Evolutionary conservation across 2,113 vertebrate genomes (phyloP), one percentile per base, ranked within the genome.

Genomic region (Lepisosteus oculatus): DNA sequence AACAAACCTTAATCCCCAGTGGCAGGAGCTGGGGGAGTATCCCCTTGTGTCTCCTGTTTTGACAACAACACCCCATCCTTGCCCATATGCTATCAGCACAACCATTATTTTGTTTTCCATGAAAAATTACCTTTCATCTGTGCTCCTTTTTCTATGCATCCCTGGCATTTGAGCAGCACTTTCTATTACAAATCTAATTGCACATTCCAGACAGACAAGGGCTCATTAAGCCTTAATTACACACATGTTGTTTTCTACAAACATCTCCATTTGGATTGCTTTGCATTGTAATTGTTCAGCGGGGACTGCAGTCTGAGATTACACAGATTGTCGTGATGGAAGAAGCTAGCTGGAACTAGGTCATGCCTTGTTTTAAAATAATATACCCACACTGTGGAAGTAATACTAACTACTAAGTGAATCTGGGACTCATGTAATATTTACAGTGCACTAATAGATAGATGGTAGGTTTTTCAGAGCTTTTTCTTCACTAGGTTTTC

Each of bases 201-300:
- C 95, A 95, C 94, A 97, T 97, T 97, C 95, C 94, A 93, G 92
- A 93, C 92, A 95, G 95, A 98, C 95, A 97, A 98, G 95, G 93
- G 91, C 95, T 98, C 97, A 97, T 99, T 99, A 98, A 96, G 95
- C 93, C 96, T 96, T 98, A 99, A 98, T 99, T 98, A 98, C 95
- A 95, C 96, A 97, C 95, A 97, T 97, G 96, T 96, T 99, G 96
- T 97, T 99, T 97, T 98, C 95, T 93, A 95, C 95, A 99, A 99
- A 99, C 97, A 99, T 97, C 96, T 98, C 95, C 93, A 96, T 98
- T 98, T 95, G 95, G 92, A 92, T 91, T 90, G 90, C 92, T 93
- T 92, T 85, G 92, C 93, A 89, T 90, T 91, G 93, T 94, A 95
- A 97, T 92, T 93, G 95, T 95, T 96, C 94, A 81, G 89, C 85